Evolutionary conservation across 2,797 vertebrate genomes (phyloP).

Genomic region (Schizothorax lantsangensis): DNA sequence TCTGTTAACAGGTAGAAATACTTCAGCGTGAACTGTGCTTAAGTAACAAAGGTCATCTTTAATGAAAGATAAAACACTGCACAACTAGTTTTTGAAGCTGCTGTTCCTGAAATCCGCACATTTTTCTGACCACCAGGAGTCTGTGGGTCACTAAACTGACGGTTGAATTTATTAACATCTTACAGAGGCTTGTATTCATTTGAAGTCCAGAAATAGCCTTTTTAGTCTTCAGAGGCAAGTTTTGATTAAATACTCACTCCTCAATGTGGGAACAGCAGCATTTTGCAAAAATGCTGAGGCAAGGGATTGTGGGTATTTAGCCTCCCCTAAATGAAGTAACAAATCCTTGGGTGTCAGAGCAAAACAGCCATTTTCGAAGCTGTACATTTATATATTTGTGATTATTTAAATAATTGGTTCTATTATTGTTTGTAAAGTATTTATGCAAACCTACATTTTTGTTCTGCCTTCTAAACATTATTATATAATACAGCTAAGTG

Average conservation of each 20-base stretch:
- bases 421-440: not conserved
- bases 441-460: not conserved
- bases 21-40: not conserved
- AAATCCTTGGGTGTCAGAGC: conserved; percentile 17
- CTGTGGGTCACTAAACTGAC: conserved; percentile 4
- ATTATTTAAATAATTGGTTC: not conserved
- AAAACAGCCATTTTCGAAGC: not conserved
- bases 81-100: not conserved
- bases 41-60: not conserved
- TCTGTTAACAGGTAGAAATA: conserved; percentile 6
- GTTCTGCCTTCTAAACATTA: not conserved
- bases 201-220: conserved; percentile 17
- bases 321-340: conserved; percentile 16
- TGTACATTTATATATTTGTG: conserved; percentile 14
- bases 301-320: conserved; percentile 33
- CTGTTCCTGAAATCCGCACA: not conserved
- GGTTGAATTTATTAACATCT: conserved; percentile 13
- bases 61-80: not conserved
- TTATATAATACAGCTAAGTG: not conserved
- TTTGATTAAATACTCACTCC: conserved; percentile 39
- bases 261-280: conserved; percentile 15
- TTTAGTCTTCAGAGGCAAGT: conserved; percentile 31
- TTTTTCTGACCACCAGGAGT: conserved; percentile 17
- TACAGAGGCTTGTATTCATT: not conserved
- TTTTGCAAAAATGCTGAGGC: conserved; percentile 40